Conservation (phyloP, 2,113 vertebrate species). For the Apodemus speciosus region DNA sequence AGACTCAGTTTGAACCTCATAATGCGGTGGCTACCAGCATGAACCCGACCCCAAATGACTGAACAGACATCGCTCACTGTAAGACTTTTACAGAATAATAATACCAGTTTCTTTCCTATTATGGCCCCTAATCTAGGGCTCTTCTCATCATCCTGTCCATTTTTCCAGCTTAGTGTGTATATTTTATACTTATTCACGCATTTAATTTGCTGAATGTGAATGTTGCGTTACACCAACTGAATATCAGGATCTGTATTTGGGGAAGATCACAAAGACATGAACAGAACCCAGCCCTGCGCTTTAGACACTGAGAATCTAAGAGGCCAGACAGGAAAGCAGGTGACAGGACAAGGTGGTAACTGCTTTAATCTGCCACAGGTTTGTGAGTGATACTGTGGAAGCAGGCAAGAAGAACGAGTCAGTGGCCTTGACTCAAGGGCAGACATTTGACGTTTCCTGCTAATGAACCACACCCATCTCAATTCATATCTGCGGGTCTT, state of each 20-base stretch:
- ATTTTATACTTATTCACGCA: background rate
- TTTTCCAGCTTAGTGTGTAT: background rate
- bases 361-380: background rate
- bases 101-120: background rate
- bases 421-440: background rate
- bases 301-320: background rate
- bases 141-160: background rate
- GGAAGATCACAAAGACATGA: background rate
- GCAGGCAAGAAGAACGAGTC: background rate
- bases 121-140: background rate
- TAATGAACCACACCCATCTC: background rate
- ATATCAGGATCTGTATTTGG: background rate
- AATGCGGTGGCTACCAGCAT: background rate
- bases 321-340: background rate
- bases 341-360: background rate
- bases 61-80: background rate
- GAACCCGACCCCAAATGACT: background rate
- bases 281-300: background rate
- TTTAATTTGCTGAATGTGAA: background rate
- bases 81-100: background rate
- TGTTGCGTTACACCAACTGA: background rate
- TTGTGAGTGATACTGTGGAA: background rate
- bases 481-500: background rate
- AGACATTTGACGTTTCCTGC: background rate
- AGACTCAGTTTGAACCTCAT: background rate